These are phyloP conservation scores for Dysmachus trigonus DNA, from an alignment of 2,888 invertebrate genomes.

Conservation along the genomic window DNA sequence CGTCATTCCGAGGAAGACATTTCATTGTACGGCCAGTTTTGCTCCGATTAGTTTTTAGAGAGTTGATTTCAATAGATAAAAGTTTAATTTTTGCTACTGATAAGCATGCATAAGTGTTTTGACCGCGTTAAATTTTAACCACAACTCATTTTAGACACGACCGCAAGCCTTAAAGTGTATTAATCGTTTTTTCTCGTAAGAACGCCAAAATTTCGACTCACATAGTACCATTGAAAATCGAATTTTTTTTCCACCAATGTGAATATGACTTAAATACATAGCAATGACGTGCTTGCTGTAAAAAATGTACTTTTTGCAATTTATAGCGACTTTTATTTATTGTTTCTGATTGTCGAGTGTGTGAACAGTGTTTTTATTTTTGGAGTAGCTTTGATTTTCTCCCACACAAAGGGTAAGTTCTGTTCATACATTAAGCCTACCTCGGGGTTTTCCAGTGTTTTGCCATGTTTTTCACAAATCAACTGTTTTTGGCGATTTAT, in stretches of 20 bases:
- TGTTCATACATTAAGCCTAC: not conserved
- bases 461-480: not conserved
- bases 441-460: not conserved
- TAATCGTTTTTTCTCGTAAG: not conserved
- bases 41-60: not conserved
- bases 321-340: not conserved
- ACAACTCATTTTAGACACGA: not conserved
- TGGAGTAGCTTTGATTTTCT: not conserved
- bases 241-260: not conserved
- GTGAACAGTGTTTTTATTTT: not conserved
- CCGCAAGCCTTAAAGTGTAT: not conserved
- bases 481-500: not conserved
- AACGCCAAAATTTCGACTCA: conserved; percentile 25
- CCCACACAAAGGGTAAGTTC: not conserved
- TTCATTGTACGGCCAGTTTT: not conserved
- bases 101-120: not conserved
- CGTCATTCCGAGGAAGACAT: not conserved
- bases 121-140: not conserved
- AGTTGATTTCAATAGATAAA: not conserved
- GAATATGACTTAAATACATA: conserved; percentile 10
- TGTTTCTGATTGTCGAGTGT: not conserved
- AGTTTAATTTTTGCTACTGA: not conserved
- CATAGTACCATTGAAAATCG: conserved; percentile 38
- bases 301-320: not conserved
- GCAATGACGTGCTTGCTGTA: not conserved